Conservation (phyloP, 35 echinoderm and acorn worm genomes). For the Lytechinus variegatus region DNA sequence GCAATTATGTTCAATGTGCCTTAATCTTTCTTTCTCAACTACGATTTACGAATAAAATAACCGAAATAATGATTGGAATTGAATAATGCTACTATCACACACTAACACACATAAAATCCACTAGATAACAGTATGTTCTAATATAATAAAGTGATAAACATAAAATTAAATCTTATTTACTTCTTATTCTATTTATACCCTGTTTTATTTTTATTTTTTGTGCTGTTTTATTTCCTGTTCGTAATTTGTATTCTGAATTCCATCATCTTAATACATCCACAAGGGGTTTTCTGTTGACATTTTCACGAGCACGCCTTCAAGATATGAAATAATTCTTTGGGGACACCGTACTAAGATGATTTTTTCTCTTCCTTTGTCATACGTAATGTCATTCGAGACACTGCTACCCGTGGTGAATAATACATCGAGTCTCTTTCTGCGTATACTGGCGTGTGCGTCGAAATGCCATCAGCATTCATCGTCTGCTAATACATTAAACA, state of each 20-base stretch:
- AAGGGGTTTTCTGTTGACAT: background rate
- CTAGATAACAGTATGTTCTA: too few relatives aligned
- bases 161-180: too few relatives aligned
- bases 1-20: background rate
- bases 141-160: too few relatives aligned
- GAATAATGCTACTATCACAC: too few relatives aligned
- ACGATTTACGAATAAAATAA: too few relatives aligned
- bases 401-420: background rate
- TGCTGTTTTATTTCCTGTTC: background rate
- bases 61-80: too few relatives aligned
- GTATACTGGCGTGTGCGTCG: background rate
- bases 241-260: background rate
- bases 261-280: background rate
- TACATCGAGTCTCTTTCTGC: background rate
- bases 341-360: conserved; percentile 16
- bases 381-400: background rate
- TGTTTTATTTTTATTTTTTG: background rate
- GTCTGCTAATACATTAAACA: background rate
- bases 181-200: too few relatives aligned
- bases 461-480: background rate
- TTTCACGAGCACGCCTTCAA: background rate
- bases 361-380: background rate
- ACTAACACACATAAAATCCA: too few relatives aligned
- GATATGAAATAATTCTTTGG: background rate
- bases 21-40: too few relatives aligned